phyloP scores from a whole-genome alignment of 2,113 vertebrate species.

The Neofelis nebulosa region DNA sequence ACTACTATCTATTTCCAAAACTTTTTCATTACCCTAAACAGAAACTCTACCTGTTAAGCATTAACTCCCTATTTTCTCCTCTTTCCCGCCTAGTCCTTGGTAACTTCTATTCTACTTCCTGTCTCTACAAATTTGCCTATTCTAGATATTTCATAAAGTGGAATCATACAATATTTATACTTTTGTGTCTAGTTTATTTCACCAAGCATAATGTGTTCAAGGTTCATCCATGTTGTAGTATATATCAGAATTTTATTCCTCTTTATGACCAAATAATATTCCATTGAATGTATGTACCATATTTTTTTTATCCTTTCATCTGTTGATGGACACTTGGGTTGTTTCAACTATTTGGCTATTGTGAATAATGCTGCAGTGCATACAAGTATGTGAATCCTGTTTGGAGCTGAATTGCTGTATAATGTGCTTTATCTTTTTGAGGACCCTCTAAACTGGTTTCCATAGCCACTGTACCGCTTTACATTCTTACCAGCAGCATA shows the following conservation, averaged over 20 bases:
- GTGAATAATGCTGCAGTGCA: background rate
- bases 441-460: background rate
- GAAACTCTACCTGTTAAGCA: background rate
- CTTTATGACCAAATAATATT: background rate
- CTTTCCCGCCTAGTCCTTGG: background rate
- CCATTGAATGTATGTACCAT: background rate
- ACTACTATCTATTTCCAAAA: background rate
- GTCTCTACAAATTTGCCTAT: background rate
- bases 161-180: background rate
- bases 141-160: background rate
- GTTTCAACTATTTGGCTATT: background rate
- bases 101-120: background rate
- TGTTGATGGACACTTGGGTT: background rate
- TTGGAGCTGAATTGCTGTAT: background rate
- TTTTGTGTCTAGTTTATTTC: background rate
- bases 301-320: constrained; percentile 3
- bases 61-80: background rate
- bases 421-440: background rate
- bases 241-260: background rate
- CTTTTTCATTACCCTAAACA: background rate
- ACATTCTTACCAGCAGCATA: background rate
- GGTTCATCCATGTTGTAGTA: background rate
- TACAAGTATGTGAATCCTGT: background rate
- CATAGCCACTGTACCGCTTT: background rate
- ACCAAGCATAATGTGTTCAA: background rate